A percentile compares a stretch with the other conserved stretches of the same genome.
Conservation (phyloP, 1,140 invertebrate genomes). For the Amyelois transitella region DNA sequence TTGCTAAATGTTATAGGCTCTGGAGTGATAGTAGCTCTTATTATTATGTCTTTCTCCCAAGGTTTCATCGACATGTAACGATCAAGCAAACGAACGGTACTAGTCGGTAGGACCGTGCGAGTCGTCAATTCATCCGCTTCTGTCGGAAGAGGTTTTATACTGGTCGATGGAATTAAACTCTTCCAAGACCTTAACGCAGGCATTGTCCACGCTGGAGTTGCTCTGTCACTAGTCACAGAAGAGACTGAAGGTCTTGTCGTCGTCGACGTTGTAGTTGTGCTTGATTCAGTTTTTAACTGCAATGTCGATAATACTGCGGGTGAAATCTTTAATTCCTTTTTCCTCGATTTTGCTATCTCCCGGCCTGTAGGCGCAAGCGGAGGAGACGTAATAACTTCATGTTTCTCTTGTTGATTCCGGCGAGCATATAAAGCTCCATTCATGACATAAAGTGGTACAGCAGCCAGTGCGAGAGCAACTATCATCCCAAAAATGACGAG, state of each 20-base stretch:
- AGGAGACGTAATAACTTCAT: slow-evolving; percentile 44
- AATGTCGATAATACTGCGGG: slow-evolving; percentile 34
- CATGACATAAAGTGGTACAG: slow-evolving; percentile 56
- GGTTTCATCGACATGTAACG: slow-evolving; percentile 51
- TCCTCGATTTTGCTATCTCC: slow-evolving; percentile 52
- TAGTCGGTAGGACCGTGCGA: slow-evolving; percentile 38
- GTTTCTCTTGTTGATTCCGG: slow-evolving; percentile 37
- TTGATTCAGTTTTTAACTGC: slow-evolving; percentile 31
- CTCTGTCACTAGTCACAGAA: slow-evolving; percentile 29
- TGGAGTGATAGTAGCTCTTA: slow-evolving; percentile 47
- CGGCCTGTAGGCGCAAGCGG: slow-evolving; percentile 39
- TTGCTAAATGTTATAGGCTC: slow-evolving; percentile 42
- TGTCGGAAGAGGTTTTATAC: slow-evolving; percentile 38
- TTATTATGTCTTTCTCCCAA: slow-evolving; percentile 58
- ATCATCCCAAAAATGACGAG: slow-evolving; percentile 50
- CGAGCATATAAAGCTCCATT: slow-evolving; percentile 48
- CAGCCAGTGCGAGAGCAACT: slow-evolving; percentile 45
- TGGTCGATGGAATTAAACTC: slow-evolving; percentile 38
- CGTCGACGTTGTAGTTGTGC: slow-evolving; percentile 21
- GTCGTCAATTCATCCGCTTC: slow-evolving; percentile 39
- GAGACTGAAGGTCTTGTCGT: slow-evolving; percentile 24
- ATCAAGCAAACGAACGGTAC: slow-evolving; percentile 37
- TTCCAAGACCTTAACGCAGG: slow-evolving; percentile 58
- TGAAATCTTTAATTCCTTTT: slow-evolving; percentile 54
- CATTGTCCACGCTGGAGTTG: slow-evolving; percentile 52